phyloP scores from a whole-genome alignment of 2,113 vertebrate species.

The Mastomys natalensis region DNA sequence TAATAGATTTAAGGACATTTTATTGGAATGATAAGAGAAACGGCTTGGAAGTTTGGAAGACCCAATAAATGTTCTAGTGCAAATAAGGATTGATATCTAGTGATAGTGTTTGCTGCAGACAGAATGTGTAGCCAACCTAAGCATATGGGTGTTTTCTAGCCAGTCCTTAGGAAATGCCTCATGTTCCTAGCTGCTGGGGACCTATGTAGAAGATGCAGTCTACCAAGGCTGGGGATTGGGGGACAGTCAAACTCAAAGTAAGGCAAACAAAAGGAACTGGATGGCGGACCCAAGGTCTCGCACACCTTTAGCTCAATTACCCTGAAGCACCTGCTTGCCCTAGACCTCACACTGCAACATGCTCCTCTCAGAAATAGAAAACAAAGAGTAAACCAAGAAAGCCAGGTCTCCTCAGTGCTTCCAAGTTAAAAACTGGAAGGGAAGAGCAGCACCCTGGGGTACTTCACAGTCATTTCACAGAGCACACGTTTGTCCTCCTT shows the following conservation, averaged over 20 bases:
- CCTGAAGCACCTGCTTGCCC: neutral
- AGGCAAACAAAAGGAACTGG: neutral
- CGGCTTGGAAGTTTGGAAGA: neutral
- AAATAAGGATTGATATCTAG: neutral
- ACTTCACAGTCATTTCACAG: neutral
- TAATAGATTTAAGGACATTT: neutral
- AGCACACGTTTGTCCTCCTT: neutral
- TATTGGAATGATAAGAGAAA: neutral
- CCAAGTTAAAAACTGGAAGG: neutral
- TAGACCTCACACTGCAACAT: neutral
- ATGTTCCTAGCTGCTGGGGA: neutral
- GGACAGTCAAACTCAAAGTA: neutral
- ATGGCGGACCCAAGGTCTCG: neutral
- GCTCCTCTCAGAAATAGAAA: neutral
- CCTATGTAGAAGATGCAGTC: neutral
- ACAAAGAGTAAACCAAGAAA: neutral
- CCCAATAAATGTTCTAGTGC: neutral
- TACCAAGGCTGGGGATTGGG: neutral
- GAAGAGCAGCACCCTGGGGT: neutral
- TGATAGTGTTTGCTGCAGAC: neutral
- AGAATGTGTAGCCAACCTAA: neutral
- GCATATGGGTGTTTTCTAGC: neutral
- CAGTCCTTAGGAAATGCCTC: neutral
- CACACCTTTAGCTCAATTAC: neutral
- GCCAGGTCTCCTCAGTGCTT: neutral